Percentiles rank a stretch among this genome's conserved stretches.
Evolutionary conservation across 2,888 invertebrate species (phyloP).

Genomic region (Euclidia mi): DNA sequence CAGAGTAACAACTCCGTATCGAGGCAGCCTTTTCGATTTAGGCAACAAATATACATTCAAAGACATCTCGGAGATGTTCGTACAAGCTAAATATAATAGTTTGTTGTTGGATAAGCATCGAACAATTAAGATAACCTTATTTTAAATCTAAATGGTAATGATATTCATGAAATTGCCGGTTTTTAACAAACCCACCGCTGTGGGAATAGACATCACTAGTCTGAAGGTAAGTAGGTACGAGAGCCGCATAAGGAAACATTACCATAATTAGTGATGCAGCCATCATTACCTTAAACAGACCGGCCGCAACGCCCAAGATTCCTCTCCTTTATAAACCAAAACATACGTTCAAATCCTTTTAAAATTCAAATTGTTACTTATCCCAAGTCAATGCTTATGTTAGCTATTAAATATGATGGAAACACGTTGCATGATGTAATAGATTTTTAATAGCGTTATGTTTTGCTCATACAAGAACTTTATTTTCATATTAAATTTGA

Average conservation of each 20-base stretch:
- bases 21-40: neutral
- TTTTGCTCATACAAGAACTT: too few relatives aligned
- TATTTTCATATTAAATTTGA: too few relatives aligned
- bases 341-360: neutral
- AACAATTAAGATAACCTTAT: constrained; percentile 60
- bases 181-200: constrained; percentile 49
- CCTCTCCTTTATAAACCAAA: constrained; percentile 12
- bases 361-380: neutral
- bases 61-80: constrained; percentile 20
- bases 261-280: constrained; percentile 65
- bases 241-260: constrained; percentile 67
- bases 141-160: constrained; percentile 69
- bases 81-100: constrained; percentile 46
- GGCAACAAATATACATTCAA: constrained; percentile 14
- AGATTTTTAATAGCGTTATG: too few relatives aligned
- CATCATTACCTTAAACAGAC: too few relatives aligned
- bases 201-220: constrained; percentile 57
- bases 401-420: too few relatives aligned
- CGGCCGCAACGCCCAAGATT: constrained; percentile 46
- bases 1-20: too few relatives aligned
- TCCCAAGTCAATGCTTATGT: neutral
- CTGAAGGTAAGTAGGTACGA: constrained; percentile 59
- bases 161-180: constrained; percentile 53
- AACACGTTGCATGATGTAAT: neutral
- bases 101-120: constrained; percentile 49